phyloP scores from a whole-genome alignment of 2,113 vertebrate genomes.

The Cygnus atratus region DNA sequence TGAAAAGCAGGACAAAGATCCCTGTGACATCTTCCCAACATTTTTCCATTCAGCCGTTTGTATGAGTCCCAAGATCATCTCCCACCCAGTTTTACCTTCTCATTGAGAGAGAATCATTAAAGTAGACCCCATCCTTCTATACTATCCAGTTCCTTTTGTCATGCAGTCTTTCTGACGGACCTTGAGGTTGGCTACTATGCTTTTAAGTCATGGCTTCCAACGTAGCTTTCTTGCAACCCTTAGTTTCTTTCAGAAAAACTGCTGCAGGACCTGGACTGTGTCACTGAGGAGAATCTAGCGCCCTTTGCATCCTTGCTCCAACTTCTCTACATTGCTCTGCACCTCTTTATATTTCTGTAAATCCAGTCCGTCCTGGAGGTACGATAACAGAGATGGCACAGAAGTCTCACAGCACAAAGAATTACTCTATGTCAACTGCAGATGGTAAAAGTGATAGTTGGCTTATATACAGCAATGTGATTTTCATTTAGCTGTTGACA shows the following conservation, averaged over 20 bases:
- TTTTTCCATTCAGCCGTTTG: neutral
- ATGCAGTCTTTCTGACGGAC: fast-evolving
- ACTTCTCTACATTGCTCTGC: neutral
- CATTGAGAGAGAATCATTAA: neutral
- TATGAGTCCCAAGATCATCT: neutral
- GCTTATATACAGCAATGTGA: neutral
- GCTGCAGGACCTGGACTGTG: neutral
- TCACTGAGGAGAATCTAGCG: neutral
- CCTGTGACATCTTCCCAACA: neutral
- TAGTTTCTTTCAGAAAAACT: neutral
- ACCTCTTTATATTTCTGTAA: neutral
- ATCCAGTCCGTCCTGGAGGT: neutral
- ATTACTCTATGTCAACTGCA: neutral
- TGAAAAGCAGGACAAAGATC: neutral
- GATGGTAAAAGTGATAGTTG: neutral
- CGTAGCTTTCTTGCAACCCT: neutral
- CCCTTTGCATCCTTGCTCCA: neutral
- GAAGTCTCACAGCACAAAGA: neutral
- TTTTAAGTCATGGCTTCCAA: neutral
- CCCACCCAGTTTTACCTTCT: neutral
- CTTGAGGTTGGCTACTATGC: fast-evolving
- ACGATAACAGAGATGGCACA: neutral
- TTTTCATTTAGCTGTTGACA: neutral
- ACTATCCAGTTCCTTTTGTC: neutral
- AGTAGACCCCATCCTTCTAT: neutral